A percentile compares a stretch with the other conserved stretches of the same genome.
phyloP scores from a whole-genome alignment of 1,140 invertebrate genomes.

The Meteorus sp. region DNA sequence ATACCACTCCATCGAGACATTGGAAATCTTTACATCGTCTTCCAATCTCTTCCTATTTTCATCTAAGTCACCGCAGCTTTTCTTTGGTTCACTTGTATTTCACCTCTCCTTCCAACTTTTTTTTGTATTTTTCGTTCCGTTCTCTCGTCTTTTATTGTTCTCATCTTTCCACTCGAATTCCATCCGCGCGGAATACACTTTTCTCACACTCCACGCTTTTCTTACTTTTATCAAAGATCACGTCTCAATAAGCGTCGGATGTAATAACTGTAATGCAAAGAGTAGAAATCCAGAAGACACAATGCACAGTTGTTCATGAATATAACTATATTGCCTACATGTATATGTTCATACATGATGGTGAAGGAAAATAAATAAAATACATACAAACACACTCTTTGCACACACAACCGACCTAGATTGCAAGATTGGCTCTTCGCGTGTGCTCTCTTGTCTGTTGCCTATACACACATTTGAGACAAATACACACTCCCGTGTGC shows the following conservation, averaged over 20 bases:
- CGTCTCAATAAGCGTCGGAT: not conserved
- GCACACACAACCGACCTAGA: conserved; percentile 1
- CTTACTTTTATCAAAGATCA: too few relatives aligned
- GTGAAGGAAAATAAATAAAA: too few relatives aligned
- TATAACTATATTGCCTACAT: too few relatives aligned
- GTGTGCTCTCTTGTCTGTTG: not conserved
- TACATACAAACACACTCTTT: too few relatives aligned
- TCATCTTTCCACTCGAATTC: not conserved
- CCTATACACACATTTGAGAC: too few relatives aligned
- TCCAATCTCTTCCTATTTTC: conserved; percentile 17
- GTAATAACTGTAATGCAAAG: too few relatives aligned
- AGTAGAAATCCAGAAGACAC: too few relatives aligned
- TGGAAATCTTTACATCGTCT: conserved; percentile 14
- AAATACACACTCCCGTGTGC: too few relatives aligned
- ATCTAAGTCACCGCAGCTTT: not conserved
- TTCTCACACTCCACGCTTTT: too few relatives aligned
- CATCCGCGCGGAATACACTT: too few relatives aligned
- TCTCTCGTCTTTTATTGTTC: not conserved
- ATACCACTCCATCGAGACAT: conserved; percentile 10
- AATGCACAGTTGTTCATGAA: too few relatives aligned
- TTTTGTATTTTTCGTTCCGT: not conserved
- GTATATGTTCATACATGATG: too few relatives aligned
- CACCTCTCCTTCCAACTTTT: not conserved
- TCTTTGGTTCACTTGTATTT: not conserved
- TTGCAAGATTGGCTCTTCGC: not conserved